A percentile compares a stretch with the other conserved stretches of the same genome.
Conservation (phyloP, 2,113 vertebrate genomes). For the Alligator sinensis region DNA sequence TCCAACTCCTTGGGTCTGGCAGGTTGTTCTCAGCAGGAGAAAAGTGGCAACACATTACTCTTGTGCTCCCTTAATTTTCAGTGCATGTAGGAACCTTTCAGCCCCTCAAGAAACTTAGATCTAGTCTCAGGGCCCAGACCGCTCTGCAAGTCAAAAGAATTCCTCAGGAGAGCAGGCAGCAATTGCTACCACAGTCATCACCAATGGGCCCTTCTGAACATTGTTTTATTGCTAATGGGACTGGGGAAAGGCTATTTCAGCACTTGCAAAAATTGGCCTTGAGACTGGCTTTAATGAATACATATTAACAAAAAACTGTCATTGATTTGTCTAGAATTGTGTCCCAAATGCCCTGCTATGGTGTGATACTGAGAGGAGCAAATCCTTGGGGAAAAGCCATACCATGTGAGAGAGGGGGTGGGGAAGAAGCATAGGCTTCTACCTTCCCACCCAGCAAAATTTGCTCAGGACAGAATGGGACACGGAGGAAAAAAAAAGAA, state of each 20-base stretch:
- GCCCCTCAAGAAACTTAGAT: neutral
- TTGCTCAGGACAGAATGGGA: too few species aligned
- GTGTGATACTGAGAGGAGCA: neutral
- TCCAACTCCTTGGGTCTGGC: neutral
- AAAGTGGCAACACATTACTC: neutral
- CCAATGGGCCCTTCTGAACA: neutral
- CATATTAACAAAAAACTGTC: too few species aligned
- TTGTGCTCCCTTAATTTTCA: neutral
- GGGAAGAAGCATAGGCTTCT: neutral
- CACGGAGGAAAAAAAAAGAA: accelerated
- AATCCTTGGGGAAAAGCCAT: too few species aligned
- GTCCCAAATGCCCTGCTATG: neutral
- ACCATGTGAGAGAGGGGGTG: too few species aligned
- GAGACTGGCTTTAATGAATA: neutral
- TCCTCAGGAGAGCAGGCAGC: neutral
- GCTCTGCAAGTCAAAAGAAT: constrained; percentile 24
- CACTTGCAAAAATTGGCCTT: neutral
- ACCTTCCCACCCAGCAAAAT: too few species aligned
- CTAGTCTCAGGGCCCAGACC: neutral
- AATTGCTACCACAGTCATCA: constrained; percentile 16
- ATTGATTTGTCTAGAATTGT: neutral
- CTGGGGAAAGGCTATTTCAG: neutral
- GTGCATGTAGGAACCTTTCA: neutral
- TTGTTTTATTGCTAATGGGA: neutral
- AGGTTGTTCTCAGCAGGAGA: neutral